Evolutionary conservation across 2,888 invertebrate genomes (phyloP).

Genomic region (Periphyllus acericola): DNA sequence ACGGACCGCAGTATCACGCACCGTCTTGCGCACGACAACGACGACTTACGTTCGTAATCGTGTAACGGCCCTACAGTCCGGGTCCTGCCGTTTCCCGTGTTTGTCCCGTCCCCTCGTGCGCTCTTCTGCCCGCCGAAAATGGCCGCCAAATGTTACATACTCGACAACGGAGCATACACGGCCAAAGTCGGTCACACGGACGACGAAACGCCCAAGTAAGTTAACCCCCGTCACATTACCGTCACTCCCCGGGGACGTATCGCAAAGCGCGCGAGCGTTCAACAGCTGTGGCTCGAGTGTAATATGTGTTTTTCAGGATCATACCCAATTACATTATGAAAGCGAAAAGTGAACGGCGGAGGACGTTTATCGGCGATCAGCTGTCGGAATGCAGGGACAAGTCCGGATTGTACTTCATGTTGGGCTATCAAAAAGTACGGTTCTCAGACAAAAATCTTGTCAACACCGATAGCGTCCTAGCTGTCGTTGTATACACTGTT

Average conservation of each 20-base stretch:
- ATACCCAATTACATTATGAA: conserved; percentile 98
- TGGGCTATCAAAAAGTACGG: conserved; percentile 86
- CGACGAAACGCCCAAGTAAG: conserved; percentile 75
- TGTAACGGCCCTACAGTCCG: too few relatives aligned
- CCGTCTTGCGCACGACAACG: too few relatives aligned
- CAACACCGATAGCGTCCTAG: background rate
- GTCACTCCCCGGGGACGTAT: too few relatives aligned
- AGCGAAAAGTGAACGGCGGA: conserved; percentile 93
- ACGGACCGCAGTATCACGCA: too few relatives aligned
- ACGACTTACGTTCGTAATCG: too few relatives aligned
- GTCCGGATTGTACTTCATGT: conserved; percentile 91
- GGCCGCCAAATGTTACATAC: conserved; percentile 71
- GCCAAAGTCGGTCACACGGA: conserved; percentile 86
- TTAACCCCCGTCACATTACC: background rate
- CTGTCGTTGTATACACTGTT: background rate
- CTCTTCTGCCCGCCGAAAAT: conserved; percentile 64
- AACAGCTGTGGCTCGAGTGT: too few relatives aligned
- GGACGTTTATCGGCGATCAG: conserved; percentile 93
- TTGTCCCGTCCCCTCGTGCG: background rate
- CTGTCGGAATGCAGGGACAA: conserved; percentile 96
- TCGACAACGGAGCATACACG: conserved; percentile 90
- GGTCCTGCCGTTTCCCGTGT: background rate
- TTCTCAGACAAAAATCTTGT: background rate
- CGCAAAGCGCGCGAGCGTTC: background rate
- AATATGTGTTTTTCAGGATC: conserved; percentile 69